phyloP scores from a whole-genome alignment of 1,140 invertebrate genomes.

The Brachionus angularis region DNA sequence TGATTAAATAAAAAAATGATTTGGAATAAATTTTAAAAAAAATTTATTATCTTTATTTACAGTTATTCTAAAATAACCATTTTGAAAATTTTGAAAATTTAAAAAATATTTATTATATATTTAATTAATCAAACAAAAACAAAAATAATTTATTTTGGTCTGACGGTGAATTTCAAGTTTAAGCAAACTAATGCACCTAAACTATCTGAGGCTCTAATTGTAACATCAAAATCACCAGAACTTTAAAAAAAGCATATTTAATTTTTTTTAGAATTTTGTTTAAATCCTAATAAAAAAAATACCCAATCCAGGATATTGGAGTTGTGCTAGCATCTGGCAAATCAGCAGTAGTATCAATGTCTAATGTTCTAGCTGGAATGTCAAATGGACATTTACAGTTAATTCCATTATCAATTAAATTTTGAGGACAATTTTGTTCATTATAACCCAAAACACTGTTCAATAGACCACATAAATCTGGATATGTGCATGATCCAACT shows the following conservation, averaged over 20 bases:
- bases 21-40: too few relatives aligned
- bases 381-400: constrained; percentile 43
- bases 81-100: too few relatives aligned
- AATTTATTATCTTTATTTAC: too few relatives aligned
- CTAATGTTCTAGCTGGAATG: background rate
- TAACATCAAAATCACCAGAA: constrained; percentile 28
- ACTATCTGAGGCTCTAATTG: constrained; percentile 11
- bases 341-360: constrained; percentile 4
- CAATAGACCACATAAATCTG: constrained; percentile 30
- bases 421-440: constrained; percentile 9
- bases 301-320: constrained; percentile 17
- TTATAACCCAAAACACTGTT: background rate
- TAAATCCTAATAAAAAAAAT: background rate
- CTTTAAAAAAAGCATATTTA: background rate
- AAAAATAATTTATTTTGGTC: constrained; percentile 15
- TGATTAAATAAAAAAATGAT: too few relatives aligned
- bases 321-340: constrained; percentile 36
- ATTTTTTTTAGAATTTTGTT: too few relatives aligned
- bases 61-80: too few relatives aligned
- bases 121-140: background rate
- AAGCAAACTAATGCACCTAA: background rate
- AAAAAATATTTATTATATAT: background rate
- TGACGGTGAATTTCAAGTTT: constrained; percentile 16
- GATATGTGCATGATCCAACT: constrained; percentile 28
- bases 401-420: constrained; percentile 17